A percentile compares a stretch with the other conserved stretches of the same genome.
Evolutionary conservation across 2,113 vertebrate species (phyloP).

Genomic region (Calyptommatus sinebrachiatus): DNA sequence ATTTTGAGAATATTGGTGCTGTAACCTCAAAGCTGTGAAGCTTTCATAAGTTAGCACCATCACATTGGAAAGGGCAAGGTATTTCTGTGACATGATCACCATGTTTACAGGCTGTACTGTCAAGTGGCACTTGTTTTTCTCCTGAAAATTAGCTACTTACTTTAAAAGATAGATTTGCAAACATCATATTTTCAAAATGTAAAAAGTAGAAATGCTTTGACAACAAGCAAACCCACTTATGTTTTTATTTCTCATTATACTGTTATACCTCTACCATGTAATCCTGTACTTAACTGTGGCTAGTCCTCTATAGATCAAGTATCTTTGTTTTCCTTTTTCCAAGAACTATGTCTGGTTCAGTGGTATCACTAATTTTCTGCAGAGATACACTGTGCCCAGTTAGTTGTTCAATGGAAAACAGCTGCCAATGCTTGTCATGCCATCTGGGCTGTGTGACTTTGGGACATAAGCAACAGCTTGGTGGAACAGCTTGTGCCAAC

Average conservation of each 20-base stretch:
- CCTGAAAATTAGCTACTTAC: not conserved
- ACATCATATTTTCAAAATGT: not conserved
- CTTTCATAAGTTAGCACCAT: not conserved
- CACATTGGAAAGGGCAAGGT: not conserved
- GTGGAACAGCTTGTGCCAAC: not conserved
- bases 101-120: not conserved
- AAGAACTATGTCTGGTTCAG: conserved; percentile 19
- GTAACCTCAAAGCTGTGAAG: not conserved
- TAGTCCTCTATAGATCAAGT: conserved; percentile 9
- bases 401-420: conserved; percentile 30
- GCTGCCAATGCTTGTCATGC: not conserved
- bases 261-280: not conserved
- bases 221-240: not conserved
- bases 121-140: not conserved
- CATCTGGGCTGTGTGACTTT: conserved; percentile 21
- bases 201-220: not conserved
- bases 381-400: not conserved
- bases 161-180: not conserved
- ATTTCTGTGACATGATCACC: not conserved
- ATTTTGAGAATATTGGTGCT: not conserved
- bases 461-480: conserved; percentile 13
- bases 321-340: conserved; percentile 16
- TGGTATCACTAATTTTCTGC: not conserved
- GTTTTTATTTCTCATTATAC: not conserved
- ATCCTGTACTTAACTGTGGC: not conserved